Evolutionary conservation across 2,888 invertebrate genomes (phyloP), one percentile per base, ranked within the genome.

Genomic region (Plebejus melissa): DNA sequence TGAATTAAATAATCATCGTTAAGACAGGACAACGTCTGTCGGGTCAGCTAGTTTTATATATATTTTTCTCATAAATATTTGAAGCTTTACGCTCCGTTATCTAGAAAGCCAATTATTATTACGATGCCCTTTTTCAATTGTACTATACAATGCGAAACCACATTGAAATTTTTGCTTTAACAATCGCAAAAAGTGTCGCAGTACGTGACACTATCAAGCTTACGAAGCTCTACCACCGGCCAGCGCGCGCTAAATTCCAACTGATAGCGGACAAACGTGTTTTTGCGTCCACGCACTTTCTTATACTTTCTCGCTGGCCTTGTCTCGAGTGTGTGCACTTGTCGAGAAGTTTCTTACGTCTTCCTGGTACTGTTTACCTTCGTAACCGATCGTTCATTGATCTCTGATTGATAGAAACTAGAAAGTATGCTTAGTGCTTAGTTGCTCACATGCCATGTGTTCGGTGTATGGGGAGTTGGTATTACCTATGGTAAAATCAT

Each of bases 221-320:
- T 46, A 11, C 46, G 22, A 46, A 46, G 46, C 22, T 16, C 16
- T 16, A 70, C 22, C 71, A 11, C 28, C 11, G 41, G 38, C 75
- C 50, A 50, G 69, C 69, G 76, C 82, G 85, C 81, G 85, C 83
- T 85, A 85, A 86, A 90, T 89, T 87, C 84, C 85, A 82, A 83
- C 81, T 80, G 77, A 75, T 75, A 83, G 84, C 82, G 82, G 83
- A 77, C 79, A 76, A 80, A 76, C 82, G 82, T 85, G 88, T 89
- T 90, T 89, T 87, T 86, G 86, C 85, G 82, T 84, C 82, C 82
- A 88, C 90, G 88, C 89, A 90, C 91, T 91, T 91, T 91, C 90
- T 87, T 85, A 84, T 88, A 90, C 91, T 91, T 91, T 91, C 91
- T 89, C 88, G 79, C 76, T 78, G 79, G 79, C 79, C 79, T 78